These are phyloP conservation scores for Melanocharis versteri DNA, from an alignment of 2,113 vertebrate genomes.

Conservation along the genomic window DNA sequence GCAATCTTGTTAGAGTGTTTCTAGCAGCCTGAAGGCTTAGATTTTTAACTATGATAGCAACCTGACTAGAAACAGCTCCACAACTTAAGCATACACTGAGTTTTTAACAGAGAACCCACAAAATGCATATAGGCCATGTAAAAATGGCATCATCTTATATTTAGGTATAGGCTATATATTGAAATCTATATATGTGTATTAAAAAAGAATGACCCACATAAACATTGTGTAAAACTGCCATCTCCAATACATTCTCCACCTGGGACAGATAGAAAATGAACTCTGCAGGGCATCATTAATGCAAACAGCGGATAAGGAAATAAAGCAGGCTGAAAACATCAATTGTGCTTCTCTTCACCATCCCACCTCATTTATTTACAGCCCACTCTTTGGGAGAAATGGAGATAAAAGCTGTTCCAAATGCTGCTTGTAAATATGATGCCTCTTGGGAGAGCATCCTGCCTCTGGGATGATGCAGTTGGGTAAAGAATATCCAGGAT, in stretches of 20 bases:
- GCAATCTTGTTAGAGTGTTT: too few species aligned
- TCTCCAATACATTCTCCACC: background rate
- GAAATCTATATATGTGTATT: background rate
- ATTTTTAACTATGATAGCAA: background rate
- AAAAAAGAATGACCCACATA: background rate
- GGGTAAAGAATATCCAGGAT: background rate
- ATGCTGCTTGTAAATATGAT: background rate
- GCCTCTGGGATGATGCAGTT: background rate
- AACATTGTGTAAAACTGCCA: rapidly evolving
- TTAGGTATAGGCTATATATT: background rate
- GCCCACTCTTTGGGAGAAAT: background rate
- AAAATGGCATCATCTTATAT: too few species aligned
- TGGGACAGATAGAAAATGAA: background rate
- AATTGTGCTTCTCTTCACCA: background rate
- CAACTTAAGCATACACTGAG: background rate
- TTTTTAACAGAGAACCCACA: background rate
- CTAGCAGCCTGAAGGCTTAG: too few species aligned
- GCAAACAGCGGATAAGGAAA: background rate
- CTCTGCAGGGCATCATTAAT: background rate
- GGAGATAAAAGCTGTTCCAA: background rate
- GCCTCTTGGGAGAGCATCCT: background rate
- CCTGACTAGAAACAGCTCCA: background rate
- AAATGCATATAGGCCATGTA: background rate
- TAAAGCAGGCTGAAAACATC: background rate
- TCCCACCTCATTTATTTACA: background rate